phyloP scores from a whole-genome alignment of 1,140 invertebrate genomes.

The Eumaeus atala region DNA sequence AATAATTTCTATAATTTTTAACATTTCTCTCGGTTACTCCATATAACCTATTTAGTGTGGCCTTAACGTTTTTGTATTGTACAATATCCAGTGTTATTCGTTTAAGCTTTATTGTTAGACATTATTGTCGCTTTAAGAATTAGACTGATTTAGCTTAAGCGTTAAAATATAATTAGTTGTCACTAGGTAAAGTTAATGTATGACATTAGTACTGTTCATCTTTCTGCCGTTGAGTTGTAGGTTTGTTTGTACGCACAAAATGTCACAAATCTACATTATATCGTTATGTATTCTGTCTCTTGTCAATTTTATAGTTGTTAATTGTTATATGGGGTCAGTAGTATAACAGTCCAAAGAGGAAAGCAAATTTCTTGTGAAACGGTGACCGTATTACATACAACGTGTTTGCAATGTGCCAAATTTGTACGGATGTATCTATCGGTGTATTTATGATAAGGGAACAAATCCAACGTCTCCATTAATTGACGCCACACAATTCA shows the following conservation, averaged over 20 bases:
- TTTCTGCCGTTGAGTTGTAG: constrained; percentile 12
- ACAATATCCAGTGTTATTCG: constrained; percentile 64
- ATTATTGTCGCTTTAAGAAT: constrained; percentile 70
- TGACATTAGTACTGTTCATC: constrained; percentile 9
- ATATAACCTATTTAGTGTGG: constrained; percentile 40
- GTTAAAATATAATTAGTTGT: constrained; percentile 36
- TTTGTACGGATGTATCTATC: constrained; percentile 9
- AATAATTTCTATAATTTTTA: constrained; percentile 29
- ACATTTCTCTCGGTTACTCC: constrained; percentile 8
- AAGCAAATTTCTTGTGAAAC: constrained; percentile 18
- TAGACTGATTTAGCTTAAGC: constrained; percentile 74
- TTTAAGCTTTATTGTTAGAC: constrained; percentile 69
- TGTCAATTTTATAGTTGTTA: constrained; percentile 40
- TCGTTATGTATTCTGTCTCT: constrained; percentile 10
- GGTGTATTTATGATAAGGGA: constrained; percentile 8
- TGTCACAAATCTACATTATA: constrained; percentile 7
- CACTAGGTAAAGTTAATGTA: constrained; percentile 11
- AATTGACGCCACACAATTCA: constrained; percentile 28
- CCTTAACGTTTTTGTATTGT: constrained; percentile 46
- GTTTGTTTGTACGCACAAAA: constrained; percentile 4
- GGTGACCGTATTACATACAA: background rate
- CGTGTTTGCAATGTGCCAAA: constrained; percentile 6
- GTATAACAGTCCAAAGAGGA: constrained; percentile 44
- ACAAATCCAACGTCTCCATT: constrained; percentile 31
- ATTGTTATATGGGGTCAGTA: constrained; percentile 45